Conservation (phyloP, 1,140 invertebrate species). For the Eupeodes corollae region DNA sequence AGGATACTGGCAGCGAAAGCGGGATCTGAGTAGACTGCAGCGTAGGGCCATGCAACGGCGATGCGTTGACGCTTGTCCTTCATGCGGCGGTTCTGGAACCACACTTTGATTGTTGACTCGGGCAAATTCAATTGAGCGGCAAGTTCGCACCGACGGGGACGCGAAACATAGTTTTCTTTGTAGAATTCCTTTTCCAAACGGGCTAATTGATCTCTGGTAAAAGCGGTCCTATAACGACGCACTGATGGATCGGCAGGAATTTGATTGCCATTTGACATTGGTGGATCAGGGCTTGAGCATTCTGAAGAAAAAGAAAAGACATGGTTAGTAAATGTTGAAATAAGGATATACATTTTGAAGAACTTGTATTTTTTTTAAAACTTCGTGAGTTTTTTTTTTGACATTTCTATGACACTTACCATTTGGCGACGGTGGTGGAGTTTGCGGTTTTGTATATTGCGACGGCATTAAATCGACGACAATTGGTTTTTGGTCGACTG, state of each 20-base stretch:
- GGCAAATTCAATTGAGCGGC: conserved; percentile 85
- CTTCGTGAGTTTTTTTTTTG: not conserved
- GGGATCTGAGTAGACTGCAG: conserved; percentile 84
- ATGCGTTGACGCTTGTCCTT: conserved; percentile 93
- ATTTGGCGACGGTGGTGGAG: conserved; percentile 34
- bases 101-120: conserved; percentile 98
- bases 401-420: conserved; percentile 20
- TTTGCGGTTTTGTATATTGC: conserved; percentile 34
- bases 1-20: conserved; percentile 82
- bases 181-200: conserved; percentile 95
- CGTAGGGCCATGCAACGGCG: conserved; percentile 88
- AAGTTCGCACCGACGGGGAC: conserved; percentile 89
- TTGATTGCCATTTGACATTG: conserved; percentile 25
- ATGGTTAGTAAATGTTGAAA: conserved; percentile 9
- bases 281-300: conserved; percentile 38
- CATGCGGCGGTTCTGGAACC: conserved; percentile 99
- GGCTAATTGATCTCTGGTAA: conserved; percentile 87
- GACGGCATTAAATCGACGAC: conserved; percentile 31
- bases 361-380: not conserved
- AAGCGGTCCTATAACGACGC: conserved; percentile 91
- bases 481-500: conserved; percentile 30
- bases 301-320: conserved; percentile 24
- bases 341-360: not conserved
- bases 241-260: conserved; percentile 51
- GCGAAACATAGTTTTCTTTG: conserved; percentile 95